Base-by-base conservation (phyloP, 2,888 invertebrate species). In the Megastigmus dorsalis region DNA sequence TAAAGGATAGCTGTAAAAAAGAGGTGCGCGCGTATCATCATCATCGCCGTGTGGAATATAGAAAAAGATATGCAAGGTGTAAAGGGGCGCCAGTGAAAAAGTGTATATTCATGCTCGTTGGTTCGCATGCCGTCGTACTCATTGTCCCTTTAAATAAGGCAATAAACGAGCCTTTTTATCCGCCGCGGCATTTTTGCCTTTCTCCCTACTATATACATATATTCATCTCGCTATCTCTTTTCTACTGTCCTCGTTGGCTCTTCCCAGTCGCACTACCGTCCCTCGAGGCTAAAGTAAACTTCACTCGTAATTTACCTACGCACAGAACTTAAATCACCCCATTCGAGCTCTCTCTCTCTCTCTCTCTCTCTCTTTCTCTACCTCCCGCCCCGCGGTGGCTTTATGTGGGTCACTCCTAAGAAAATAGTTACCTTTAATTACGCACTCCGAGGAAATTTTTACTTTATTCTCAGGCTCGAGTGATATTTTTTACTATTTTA, bases 61-160 rank as follows among this genome's bases (percentile, higher is more conserved):
- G n/a, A 4, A 20, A 3, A 28, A 3, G 9, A 2, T 23, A n/a
- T n/a, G n/a, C n/a, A n/a, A 9, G 26, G n/a, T 26, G 43, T 41
- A 54, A 54, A 59, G 33, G 23, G 43, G 0, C 20, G 4, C n/a
- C 18, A 4, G 18, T 33, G 43, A 48, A 62, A 71, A 75, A 74
- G 77, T 67, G 66, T 60, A 75, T 71, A 75, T 77, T 75, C 66
- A 60, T 73, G 69, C 66, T 69, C 30, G 57, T 43, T 6, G 38
- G 52, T 52, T 63, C 59, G 38, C 66, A 67, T 60, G 66, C n/a
- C n/a, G n/a, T n/a, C n/a, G 43, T 33, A n/a, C 13, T 76, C 75
- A 75, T 79, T 78, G 72, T 78, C 70, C 69, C 65, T 38, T 74
- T 72, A 74, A 78, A 78, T 74, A 74, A 76, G 69, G 74, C 72